phyloP scores from a whole-genome alignment of 2,888 invertebrate species.

The Xestia sexstrigata region DNA sequence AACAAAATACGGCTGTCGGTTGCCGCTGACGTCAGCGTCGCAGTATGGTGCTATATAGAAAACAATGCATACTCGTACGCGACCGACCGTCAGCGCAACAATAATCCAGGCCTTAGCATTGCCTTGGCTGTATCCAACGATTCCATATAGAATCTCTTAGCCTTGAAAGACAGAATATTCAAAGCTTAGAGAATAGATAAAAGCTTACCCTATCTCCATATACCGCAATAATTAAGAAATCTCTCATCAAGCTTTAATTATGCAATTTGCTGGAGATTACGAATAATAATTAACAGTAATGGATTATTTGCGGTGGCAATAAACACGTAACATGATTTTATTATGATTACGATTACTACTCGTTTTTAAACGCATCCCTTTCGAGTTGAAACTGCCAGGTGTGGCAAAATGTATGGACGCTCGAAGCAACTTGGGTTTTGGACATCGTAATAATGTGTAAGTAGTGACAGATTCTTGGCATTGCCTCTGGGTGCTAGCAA shows the following conservation, averaged over 20 bases:
- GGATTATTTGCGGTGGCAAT: slow-evolving; percentile 34
- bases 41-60: no score
- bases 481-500: slow-evolving; percentile 47
- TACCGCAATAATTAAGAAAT: background rate
- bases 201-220: background rate
- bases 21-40: no score
- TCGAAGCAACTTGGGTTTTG: slow-evolving; percentile 14
- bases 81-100: no score
- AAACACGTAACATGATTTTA: slow-evolving; percentile 41
- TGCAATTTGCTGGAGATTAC: slow-evolving; percentile 33
- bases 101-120: no score
- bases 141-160: background rate
- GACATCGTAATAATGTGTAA: slow-evolving; percentile 49
- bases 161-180: background rate
- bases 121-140: background rate
- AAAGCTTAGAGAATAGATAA: slow-evolving; percentile 3
- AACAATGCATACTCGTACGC: no score
- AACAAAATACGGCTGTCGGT: no score
- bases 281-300: slow-evolving; percentile 44
- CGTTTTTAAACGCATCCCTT: slow-evolving; percentile 22
- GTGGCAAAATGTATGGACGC: slow-evolving; percentile 27
- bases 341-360: slow-evolving; percentile 32
- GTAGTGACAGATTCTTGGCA: slow-evolving; percentile 51
- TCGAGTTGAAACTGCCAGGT: slow-evolving; percentile 4
- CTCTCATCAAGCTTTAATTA: slow-evolving; percentile 26